A percentile compares a stretch with the other conserved stretches of the same genome.
Conservation (phyloP, 2,113 vertebrate genomes). For the Salvator merianae region DNA sequence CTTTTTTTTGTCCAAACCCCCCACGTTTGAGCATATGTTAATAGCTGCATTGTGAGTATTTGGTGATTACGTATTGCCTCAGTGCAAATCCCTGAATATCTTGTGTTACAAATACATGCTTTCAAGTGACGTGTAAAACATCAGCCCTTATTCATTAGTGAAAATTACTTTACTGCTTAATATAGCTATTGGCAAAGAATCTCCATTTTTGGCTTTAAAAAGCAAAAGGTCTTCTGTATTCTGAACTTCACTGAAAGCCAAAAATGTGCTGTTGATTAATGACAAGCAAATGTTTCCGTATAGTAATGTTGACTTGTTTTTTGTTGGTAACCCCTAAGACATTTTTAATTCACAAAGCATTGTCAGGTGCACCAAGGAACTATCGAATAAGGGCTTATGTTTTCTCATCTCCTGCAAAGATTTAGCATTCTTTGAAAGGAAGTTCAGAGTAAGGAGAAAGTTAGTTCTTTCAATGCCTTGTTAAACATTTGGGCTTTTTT, state of each 20-base stretch:
- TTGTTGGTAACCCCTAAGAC: constrained; percentile 63
- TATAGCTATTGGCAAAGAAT: constrained; percentile 35
- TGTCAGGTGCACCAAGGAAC: constrained; percentile 36
- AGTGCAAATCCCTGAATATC: too few species aligned
- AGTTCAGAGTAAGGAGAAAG: neutral
- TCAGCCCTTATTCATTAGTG: neutral
- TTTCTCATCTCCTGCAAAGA: neutral
- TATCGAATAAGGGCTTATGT: neutral
- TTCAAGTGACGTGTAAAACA: neutral
- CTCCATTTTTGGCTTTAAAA: constrained; percentile 38
- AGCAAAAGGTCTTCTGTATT: constrained; percentile 55
- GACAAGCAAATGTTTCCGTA: constrained; percentile 75
- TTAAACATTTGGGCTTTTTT: neutral
- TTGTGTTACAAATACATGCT: neutral
- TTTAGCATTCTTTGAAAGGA: neutral
- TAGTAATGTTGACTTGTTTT: constrained; percentile 58
- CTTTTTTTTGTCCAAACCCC: too few species aligned
- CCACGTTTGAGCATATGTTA: too few species aligned
- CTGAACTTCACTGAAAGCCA: constrained; percentile 49
- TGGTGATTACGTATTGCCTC: too few species aligned
- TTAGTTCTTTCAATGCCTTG: neutral
- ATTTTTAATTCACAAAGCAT: constrained; percentile 56
- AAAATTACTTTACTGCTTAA: constrained; percentile 25
- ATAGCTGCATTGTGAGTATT: too few species aligned
- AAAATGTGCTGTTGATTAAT: constrained; percentile 69